phyloP scores from a whole-genome alignment of 1,140 invertebrate genomes.

The Atta texana region DNA sequence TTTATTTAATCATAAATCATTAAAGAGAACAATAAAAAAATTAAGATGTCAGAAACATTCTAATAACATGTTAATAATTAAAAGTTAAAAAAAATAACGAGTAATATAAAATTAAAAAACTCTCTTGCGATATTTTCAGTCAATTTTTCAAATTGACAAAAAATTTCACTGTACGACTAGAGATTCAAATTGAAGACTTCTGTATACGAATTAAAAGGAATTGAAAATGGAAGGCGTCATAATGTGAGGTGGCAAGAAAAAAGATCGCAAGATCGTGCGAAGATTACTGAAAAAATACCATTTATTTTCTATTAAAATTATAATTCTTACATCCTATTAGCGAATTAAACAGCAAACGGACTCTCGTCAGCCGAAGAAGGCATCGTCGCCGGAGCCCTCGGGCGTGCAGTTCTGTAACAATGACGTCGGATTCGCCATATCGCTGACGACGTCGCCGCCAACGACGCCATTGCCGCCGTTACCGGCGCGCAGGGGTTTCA shows the following conservation, averaged over 20 bases:
- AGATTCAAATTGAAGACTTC: background rate
- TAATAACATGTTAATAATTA: no score
- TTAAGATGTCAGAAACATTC: no score
- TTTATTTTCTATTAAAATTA: conserved; percentile 77
- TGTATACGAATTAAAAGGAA: background rate
- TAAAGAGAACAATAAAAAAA: no score
- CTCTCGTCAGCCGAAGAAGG: conserved; percentile 71
- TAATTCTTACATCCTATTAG: conserved; percentile 70
- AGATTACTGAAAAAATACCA: conserved; percentile 72
- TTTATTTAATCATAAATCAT: no score
- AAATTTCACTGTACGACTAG: background rate
- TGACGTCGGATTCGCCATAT: conserved; percentile 60
- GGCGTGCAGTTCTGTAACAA: conserved; percentile 74
- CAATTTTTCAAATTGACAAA: background rate
- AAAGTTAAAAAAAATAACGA: no score
- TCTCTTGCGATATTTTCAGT: background rate
- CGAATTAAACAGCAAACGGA: conserved; percentile 56
- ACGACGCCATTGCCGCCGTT: conserved; percentile 38
- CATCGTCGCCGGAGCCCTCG: conserved; percentile 71
- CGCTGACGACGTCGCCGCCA: conserved; percentile 42
- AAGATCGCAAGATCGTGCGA: background rate
- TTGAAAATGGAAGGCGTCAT: background rate
- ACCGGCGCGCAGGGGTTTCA: conserved; percentile 65
- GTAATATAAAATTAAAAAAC: background rate
- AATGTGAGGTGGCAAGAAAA: background rate